Evolutionary conservation across 2,113 vertebrate genomes (phyloP).

Genomic region (Macrotis lagotis): DNA sequence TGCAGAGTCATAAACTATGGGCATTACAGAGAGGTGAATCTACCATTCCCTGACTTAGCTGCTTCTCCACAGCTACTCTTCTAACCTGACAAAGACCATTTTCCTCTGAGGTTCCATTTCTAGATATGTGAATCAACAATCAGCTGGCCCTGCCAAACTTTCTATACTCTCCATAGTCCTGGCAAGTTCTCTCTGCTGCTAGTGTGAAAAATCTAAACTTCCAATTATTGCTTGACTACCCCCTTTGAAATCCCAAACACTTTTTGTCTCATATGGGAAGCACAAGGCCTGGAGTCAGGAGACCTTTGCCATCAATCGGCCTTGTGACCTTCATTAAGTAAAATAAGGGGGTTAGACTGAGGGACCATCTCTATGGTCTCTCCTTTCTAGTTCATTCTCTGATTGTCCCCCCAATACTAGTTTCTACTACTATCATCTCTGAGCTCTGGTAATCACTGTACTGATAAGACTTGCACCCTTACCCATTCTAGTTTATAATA

Average conservation of each 20-base stretch:
- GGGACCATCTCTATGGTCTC: neutral
- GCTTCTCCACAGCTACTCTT: neutral
- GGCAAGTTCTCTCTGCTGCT: neutral
- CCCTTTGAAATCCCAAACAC: conserved; percentile 10
- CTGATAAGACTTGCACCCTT: neutral
- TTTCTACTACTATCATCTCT: neutral
- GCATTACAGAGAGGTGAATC: conserved; percentile 28
- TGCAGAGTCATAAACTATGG: conserved; percentile 15
- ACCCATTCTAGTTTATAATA: neutral
- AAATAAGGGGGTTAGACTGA: neutral
- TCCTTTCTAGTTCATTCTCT: conserved; percentile 23
- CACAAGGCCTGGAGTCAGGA: neutral
- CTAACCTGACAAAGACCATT: conserved; percentile 19
- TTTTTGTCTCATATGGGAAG: neutral
- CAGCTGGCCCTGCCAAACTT: neutral
- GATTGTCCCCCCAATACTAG: neutral
- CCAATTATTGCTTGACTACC: neutral
- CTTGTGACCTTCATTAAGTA: conserved; percentile 6
- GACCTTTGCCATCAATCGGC: neutral
- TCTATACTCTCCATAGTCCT: conserved; percentile 1
- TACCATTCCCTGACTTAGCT: neutral
- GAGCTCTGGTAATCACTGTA: neutral
- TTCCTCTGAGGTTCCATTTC: neutral
- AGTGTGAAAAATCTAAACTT: neutral
- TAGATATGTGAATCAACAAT: neutral